Evolutionary conservation across 2,888 invertebrate species (phyloP).

Genomic region (Odontothrips loti): DNA sequence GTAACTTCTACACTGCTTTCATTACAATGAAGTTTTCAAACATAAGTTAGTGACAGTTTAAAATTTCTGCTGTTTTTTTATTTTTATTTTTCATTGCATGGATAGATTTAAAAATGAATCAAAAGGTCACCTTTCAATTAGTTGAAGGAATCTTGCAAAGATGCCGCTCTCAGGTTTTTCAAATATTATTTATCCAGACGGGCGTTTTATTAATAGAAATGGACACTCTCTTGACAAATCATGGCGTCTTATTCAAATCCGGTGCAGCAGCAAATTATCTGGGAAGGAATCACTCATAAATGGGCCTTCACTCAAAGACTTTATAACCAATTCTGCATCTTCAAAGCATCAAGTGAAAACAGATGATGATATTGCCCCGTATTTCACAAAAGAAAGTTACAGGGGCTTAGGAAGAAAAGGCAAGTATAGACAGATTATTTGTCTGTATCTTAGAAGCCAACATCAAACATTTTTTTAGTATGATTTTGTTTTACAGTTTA

Average conservation of each 20-base stretch:
- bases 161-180: background rate
- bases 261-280: background rate
- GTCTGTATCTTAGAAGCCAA: background rate
- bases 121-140: background rate
- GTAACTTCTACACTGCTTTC: background rate
- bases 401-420: background rate
- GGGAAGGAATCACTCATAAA: background rate
- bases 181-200: background rate
- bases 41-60: background rate
- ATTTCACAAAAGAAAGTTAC: background rate
- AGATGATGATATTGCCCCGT: background rate
- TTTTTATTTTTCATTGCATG: background rate
- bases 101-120: background rate
- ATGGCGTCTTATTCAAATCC: background rate
- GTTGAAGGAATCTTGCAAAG: background rate
- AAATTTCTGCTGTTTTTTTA: too few species aligned
- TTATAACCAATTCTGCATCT: background rate
- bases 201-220: background rate
- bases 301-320: background rate
- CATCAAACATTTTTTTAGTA: background rate
- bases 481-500: slow-evolving; percentile 55
- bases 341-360: background rate
- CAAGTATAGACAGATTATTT: background rate
- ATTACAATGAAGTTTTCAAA: background rate
- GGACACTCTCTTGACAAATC: background rate